Base-by-base conservation (phyloP, 2,113 vertebrate species). In the Macaca mulatta region DNA sequence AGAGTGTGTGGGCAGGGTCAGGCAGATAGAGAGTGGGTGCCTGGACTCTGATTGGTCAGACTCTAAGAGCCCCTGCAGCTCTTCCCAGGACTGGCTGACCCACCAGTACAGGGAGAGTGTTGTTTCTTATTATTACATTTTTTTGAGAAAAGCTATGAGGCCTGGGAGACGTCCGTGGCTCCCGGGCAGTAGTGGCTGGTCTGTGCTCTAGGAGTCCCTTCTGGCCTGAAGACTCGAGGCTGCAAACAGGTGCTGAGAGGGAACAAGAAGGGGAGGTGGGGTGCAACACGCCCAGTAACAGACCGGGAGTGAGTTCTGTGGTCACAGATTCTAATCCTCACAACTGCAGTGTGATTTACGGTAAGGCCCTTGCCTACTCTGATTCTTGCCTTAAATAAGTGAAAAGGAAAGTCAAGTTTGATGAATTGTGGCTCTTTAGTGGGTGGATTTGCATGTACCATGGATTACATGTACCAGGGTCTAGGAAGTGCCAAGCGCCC, bases 351-450 rank as follows among this genome's bases (percentile, higher is more conserved):
- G 64, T 40, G n/a, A 72, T 38, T 78, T 48, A 59, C n/a, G 43
- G 20, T 50, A 61, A 92, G 16, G 8, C 32, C 50, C 43, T 93
- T 81, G 35, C 55, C 57, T 83, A 9, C 59, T 50, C 59, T 72
- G 23, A 77, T 72, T 64, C 55, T 75, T 89, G 22, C 55, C 55
- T 75, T 45, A 20, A 38, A 16, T 40, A 16, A 59, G 16, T 83
- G 84, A 80, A 72, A 74, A 96, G 48, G 48, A 81, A 93, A 94
- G 64, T 89, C n/a, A 67, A 5, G 35, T 59, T 64, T 8, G 7
- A 27, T 59, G 38, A 30, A 50, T 9, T 38, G 35, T 59, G 43
- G 30, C 48, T 74, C 45, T 59, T 59, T 43, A 25, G 38, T 57
- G 55, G 57, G 25, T 77, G 22, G 48, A 25, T 87, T 90, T 90